These are phyloP conservation scores for Aegithalos caudatus DNA, from an alignment of 2,113 vertebrate species.

Conservation along the genomic window DNA sequence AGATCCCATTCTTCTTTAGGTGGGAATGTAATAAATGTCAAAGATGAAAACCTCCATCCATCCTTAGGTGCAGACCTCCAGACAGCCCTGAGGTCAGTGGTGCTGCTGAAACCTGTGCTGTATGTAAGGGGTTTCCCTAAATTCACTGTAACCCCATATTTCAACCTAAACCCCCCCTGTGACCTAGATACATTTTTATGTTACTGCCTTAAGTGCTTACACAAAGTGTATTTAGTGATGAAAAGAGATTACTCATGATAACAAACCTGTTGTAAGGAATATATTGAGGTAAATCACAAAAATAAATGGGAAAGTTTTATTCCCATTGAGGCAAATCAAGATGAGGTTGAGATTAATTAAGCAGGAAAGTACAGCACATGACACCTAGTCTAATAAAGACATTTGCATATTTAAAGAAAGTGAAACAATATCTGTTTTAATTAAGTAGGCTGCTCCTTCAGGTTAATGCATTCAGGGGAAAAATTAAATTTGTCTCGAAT, in stretches of 20 bases:
- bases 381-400: constrained; percentile 51
- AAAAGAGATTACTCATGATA: neutral
- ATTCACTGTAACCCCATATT: neutral
- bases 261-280: neutral
- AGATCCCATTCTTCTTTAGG: neutral
- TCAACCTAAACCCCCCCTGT: neutral
- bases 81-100: neutral
- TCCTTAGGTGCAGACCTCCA: accelerated
- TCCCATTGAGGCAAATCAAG: neutral
- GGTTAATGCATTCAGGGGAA: constrained; percentile 57
- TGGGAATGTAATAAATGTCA: neutral
- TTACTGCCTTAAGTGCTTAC: neutral
- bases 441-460: constrained; percentile 60
- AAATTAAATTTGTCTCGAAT: constrained; percentile 38
- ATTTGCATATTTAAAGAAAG: constrained; percentile 56
- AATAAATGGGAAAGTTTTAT: neutral
- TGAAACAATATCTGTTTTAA: constrained; percentile 64
- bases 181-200: neutral
- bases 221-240: neutral
- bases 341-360: constrained; percentile 45
- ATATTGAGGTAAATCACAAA: neutral
- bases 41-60: neutral
- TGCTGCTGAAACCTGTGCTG: neutral
- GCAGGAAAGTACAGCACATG: constrained; percentile 1
- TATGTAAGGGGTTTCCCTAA: neutral